Base-by-base conservation (phyloP, 2,888 invertebrate species). In the Ochropleura plecta region DNA sequence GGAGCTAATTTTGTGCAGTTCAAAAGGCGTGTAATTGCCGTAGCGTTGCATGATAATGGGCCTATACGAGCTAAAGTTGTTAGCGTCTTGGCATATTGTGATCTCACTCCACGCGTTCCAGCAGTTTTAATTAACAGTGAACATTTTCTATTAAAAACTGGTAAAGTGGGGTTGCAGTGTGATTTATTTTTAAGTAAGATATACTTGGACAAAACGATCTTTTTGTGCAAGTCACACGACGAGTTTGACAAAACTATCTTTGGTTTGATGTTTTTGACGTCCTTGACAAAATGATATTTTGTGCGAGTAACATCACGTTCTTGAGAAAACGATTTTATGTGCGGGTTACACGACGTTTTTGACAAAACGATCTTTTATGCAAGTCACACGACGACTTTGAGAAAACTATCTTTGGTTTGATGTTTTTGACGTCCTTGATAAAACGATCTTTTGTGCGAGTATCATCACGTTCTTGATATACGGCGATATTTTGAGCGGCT, bases 11-110 rank as follows among this genome's bases (percentile, higher is more conserved):
- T 78, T 42, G 81, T 84, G 71, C 67, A 55, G 84, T 76, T 87
- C 83, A 86, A 87, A 82, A 86, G 84, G 83, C 88, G 76, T 87
- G 82, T 89, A 88, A 89, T 88, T 88, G 79, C 79, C 70, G 9
- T 49, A 67, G 14, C 67, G 77, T 69, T 84, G 85, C 88, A 83
- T 76, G 85, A 79, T 88, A 90, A 90, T 90, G 84, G 74, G 80
- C 87, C 85, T 82, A 88, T 88, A 84, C 81, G 79, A 90, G 87
- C 86, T 88, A 81, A 88, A 86, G 71, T 87, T 75, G 80, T 89
- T 90, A 90, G 67, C 82, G 73, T 78, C 83, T 86, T 84, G 67
- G 55, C 48, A 20, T 72, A 73, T 77, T 73, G 76, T 70, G 76
- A 73, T 76, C 70, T 73, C 66, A 76, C 67, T 76, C 20, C 4